Evolutionary conservation across 2,113 vertebrate species (phyloP).

Genomic region (Furnarius figulus): DNA sequence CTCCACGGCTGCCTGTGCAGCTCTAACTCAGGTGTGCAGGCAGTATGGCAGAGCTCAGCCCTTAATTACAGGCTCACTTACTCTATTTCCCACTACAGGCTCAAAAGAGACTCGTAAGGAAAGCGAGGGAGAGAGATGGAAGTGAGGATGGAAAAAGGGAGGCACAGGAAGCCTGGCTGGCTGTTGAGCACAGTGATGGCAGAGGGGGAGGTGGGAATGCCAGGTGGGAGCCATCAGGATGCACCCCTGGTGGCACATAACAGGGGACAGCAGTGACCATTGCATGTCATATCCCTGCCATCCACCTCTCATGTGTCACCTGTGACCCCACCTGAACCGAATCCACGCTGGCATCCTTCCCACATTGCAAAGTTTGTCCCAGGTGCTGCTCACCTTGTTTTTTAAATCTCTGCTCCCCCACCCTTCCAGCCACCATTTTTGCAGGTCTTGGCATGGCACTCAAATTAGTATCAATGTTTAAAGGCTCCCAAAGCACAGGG

Average conservation of each 20-base stretch:
- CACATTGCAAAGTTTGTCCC: background rate
- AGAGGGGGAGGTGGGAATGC: background rate
- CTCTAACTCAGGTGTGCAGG: background rate
- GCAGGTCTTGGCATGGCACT: background rate
- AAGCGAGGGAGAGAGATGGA: background rate
- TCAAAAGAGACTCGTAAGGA: background rate
- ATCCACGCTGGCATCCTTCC: background rate
- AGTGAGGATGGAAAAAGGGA: background rate
- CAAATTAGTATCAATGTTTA: background rate
- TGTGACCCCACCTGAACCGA: background rate
- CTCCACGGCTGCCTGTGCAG: background rate
- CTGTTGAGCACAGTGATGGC: rapidly evolving
- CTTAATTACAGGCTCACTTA: constrained; percentile 49
- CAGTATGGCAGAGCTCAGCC: background rate
- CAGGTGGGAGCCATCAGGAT: background rate
- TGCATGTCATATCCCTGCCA: background rate
- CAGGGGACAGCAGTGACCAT: background rate
- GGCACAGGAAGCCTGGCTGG: rapidly evolving
- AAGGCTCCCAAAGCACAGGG: background rate
- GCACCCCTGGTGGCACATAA: rapidly evolving
- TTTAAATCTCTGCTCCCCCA: background rate
- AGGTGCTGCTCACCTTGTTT: background rate
- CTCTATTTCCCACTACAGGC: background rate
- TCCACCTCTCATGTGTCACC: background rate
- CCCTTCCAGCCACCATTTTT: background rate